These are phyloP conservation scores for Panagrolaimus sp. DNA, from an alignment of 1,140 invertebrate genomes.

Conservation along the genomic window DNA sequence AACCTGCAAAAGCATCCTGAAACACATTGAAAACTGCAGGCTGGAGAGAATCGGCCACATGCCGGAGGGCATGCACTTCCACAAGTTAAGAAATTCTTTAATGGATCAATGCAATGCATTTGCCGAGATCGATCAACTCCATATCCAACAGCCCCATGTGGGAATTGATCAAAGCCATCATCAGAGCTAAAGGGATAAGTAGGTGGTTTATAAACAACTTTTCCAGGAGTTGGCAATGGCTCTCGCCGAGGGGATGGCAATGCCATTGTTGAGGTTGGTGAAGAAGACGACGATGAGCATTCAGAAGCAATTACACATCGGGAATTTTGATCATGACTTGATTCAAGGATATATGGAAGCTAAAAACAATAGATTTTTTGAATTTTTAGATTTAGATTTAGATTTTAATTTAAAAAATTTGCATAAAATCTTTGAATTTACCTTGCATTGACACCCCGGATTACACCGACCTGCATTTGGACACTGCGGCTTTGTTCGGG, in stretches of 20 bases:
- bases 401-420: no score
- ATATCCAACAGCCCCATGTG: background rate
- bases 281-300: background rate
- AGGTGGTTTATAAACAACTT: background rate
- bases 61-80: slow-evolving; percentile 2
- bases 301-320: slow-evolving; percentile 1
- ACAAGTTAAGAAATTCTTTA: slow-evolving; percentile 16
- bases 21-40: background rate
- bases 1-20: slow-evolving; percentile 8
- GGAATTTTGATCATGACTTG: background rate
- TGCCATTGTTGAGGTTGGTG: no score
- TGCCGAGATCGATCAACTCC: background rate
- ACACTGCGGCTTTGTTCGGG: background rate
- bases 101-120: slow-evolving; percentile 1
- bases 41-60: slow-evolving; percentile 5
- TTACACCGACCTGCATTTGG: slow-evolving; percentile 2
- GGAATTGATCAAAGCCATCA: background rate
- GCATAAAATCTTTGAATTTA: no score
- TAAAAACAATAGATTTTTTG: no score
- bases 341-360: slow-evolving; percentile 17
- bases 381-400: no score
- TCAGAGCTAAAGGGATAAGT: background rate
- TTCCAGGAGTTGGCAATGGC: background rate
- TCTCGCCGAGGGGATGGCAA: no score
- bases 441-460: slow-evolving; percentile 8